A percentile compares a stretch with the other conserved stretches of the same genome.
phyloP scores from a whole-genome alignment of 1,140 invertebrate species.

The Drosophila sucinea region DNA sequence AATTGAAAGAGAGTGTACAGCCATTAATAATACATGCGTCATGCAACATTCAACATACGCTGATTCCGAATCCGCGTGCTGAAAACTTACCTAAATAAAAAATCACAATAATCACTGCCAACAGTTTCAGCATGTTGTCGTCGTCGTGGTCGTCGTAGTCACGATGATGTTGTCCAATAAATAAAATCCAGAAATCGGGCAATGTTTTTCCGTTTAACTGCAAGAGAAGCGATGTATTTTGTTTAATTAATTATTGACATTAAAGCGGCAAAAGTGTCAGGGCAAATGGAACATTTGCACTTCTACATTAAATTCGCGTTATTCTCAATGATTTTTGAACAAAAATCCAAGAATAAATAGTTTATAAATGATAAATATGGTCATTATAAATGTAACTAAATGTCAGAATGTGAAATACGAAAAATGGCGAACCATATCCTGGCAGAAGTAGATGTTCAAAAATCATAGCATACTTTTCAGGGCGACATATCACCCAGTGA shows the following conservation, averaged over 20 bases:
- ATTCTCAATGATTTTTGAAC: too few species aligned
- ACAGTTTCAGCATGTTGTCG: constrained; percentile 74
- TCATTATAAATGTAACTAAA: too few species aligned
- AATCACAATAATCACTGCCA: constrained; percentile 71
- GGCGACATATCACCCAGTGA: too few species aligned
- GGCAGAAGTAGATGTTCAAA: too few species aligned
- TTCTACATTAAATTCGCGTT: too few species aligned
- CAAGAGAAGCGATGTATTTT: constrained; percentile 25
- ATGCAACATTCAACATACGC: constrained; percentile 14
- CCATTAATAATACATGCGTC: constrained; percentile 53
- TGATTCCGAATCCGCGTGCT: not conserved
- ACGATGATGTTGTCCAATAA: constrained; percentile 44
- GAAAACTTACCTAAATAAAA: constrained; percentile 74
- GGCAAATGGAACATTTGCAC: too few species aligned
- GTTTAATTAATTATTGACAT: constrained; percentile 67
- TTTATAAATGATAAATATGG: too few species aligned
- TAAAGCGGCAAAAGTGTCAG: constrained; percentile 26
- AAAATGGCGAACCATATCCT: too few species aligned
- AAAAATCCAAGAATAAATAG: too few species aligned
- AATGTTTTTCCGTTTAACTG: constrained; percentile 55
- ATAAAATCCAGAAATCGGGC: constrained; percentile 46
- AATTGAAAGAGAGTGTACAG: constrained; percentile 43
- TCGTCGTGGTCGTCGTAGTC: not conserved
- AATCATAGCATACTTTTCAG: too few species aligned
- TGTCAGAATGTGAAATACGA: too few species aligned